These are phyloP conservation scores for Leptonema lineaticorne DNA, from an alignment of 1,140 invertebrate genomes.

Conservation along the genomic window DNA sequence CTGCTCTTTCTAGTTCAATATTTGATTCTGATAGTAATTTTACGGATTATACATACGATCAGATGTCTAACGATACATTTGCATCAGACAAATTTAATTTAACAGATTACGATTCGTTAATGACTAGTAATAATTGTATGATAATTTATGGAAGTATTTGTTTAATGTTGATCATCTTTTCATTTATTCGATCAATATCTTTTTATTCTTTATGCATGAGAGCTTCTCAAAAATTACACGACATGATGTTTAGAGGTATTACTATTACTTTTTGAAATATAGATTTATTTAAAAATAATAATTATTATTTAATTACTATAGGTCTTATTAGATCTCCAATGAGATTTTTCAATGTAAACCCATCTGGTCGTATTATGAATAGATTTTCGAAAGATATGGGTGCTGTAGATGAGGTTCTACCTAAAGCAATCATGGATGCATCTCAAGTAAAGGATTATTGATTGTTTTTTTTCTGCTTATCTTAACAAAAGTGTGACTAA, in stretches of 20 bases:
- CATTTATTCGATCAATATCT: constrained; percentile 53
- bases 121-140: constrained; percentile 46
- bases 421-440: constrained; percentile 70
- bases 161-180: constrained; percentile 51
- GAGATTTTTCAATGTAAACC: constrained; percentile 74
- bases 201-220: constrained; percentile 69
- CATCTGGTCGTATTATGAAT: constrained; percentile 71
- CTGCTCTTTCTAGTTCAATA: background rate
- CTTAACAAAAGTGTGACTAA: background rate
- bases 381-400: constrained; percentile 79
- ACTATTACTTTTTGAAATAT: constrained; percentile 10
- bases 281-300: background rate
- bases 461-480: constrained; percentile 14
- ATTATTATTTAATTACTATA: constrained; percentile 37
- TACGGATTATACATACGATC: background rate
- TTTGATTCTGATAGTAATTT: background rate
- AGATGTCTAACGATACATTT: background rate
- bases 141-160: constrained; percentile 58
- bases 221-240: constrained; percentile 67
- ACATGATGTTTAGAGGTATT: constrained; percentile 62
- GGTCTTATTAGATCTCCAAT: constrained; percentile 59
- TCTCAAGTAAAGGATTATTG: constrained; percentile 55
- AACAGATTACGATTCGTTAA: background rate
- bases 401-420: constrained; percentile 78
- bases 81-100: background rate